These are phyloP conservation scores for Actinernus sp. DNA, from an alignment of 92 coral and sea anemone genomes.

Conservation along the genomic window DNA sequence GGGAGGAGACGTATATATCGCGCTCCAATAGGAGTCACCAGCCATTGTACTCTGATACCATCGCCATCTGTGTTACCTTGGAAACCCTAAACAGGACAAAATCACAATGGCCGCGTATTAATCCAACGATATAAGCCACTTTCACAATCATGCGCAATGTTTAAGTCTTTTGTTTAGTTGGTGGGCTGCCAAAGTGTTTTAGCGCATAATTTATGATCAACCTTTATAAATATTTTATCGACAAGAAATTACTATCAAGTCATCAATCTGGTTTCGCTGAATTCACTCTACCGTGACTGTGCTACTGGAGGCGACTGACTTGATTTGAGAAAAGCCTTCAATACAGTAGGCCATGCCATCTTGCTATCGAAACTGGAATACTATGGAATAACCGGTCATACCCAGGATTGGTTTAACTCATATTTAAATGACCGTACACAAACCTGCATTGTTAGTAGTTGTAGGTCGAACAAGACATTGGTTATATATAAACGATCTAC, in stretches of 20 bases:
- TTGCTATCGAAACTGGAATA: not conserved
- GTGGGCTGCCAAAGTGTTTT: too few species aligned
- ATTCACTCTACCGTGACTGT: too few species aligned
- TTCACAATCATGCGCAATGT: too few species aligned
- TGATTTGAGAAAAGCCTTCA: too few species aligned
- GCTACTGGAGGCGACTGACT: too few species aligned
- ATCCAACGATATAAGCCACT: too few species aligned
- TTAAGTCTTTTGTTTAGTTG: too few species aligned
- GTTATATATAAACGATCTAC: not conserved
- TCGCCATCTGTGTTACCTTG: constrained; percentile 5
- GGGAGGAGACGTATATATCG: constrained; percentile 6
- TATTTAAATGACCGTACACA: constrained; percentile 1
- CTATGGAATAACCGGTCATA: not conserved
- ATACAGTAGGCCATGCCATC: not conserved
- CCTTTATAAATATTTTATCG: too few species aligned
- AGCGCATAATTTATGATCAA: too few species aligned
- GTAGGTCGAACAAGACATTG: not conserved
- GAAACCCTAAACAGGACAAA: constrained; percentile 9
- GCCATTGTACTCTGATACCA: not conserved
- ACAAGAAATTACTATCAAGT: too few species aligned
- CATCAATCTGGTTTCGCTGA: too few species aligned
- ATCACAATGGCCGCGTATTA: too few species aligned
- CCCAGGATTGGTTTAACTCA: not conserved
- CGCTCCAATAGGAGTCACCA: constrained; percentile 3
- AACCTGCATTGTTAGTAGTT: constrained; percentile 1